A percentile compares a stretch with the other conserved stretches of the same genome.
phyloP scores from a whole-genome alignment of 2,888 invertebrate species.

The Galerucella nymphaeae region DNA sequence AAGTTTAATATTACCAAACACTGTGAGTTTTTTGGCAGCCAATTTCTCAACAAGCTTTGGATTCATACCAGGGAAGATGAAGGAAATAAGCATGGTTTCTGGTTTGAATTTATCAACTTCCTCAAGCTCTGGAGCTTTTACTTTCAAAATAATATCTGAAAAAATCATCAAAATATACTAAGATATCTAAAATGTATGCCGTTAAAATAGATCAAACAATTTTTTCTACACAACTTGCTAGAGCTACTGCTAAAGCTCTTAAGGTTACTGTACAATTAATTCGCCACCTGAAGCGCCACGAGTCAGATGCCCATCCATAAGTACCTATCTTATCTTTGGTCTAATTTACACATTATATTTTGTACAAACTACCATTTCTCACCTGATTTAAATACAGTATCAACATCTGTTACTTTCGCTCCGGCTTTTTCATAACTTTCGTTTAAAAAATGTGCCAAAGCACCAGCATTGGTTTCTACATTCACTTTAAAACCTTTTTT shows the following conservation, averaged over 20 bases:
- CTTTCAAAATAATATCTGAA: constrained; percentile 83
- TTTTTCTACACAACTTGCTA: no score
- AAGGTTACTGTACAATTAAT: no score
- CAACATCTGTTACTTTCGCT: constrained; percentile 74
- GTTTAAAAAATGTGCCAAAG: constrained; percentile 81
- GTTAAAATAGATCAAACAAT: no score
- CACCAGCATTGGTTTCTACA: constrained; percentile 82
- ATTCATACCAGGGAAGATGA: constrained; percentile 88
- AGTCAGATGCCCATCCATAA: no score
- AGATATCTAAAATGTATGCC: no score
- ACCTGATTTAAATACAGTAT: constrained; percentile 78
- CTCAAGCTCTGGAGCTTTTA: constrained; percentile 74
- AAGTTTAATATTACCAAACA: constrained; percentile 75
- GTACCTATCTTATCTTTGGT: no score
- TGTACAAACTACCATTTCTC: constrained; percentile 41
- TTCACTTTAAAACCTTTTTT: constrained; percentile 86
- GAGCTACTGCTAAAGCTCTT: no score
- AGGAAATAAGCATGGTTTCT: constrained; percentile 80
- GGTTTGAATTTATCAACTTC: constrained; percentile 77
- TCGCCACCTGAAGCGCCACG: no score
- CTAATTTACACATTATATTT: neutral
- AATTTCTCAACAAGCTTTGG: constrained; percentile 77
- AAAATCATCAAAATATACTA: constrained; percentile 43
- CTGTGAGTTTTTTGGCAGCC: constrained; percentile 77
- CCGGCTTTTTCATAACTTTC: constrained; percentile 80